Evolutionary conservation across 2,888 invertebrate species (phyloP), one percentile per base, ranked within the genome.

Genomic region (Leptinotarsa tumamoca): DNA sequence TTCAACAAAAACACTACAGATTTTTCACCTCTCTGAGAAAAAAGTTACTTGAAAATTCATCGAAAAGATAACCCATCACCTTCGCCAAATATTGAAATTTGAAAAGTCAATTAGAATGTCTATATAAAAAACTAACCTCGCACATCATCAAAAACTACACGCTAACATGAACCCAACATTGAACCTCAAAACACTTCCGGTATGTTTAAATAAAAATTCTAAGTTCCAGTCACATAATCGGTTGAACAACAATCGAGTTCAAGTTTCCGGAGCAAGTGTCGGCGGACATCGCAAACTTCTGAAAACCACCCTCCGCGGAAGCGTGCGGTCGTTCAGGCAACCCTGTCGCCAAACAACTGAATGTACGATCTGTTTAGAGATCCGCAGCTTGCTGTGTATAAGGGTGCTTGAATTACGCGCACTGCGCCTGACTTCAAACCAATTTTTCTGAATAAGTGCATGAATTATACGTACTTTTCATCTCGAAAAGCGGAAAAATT

Each of bases 341-440:
- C 58, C 71, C 70, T 18, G 58, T 58, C 74, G 71, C 74, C 56
- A 71, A 74, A 58, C 74, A 74, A 74, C 74, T 74, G 74, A 74
- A 56, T 56, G 67, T 58, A 58, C 21, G 58, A 68, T 68, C 73
- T 10, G 43, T 43, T 63, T 33, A 43, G 43, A 63, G 7, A 63
- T 63, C 63, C 68, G 27, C 54, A 63, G 69, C 68, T 21, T 63
- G 73, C 73, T 73, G 73, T 52, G 73, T 52, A 51, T 68, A 50
- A 69, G 68, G 69, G 68, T 58, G 63, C 68, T 68, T 27, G 61
- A 69, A 68, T 33, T 63, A 68, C 73, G 69, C 73, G 73, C 73
- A 73, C 43, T 73, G 73, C 73, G 73, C 73, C 61, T 51, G 63
- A 61, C 63, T 73, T 69, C 33, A n/a, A 61, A 68, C 68, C 63